Evolutionary conservation across 2,888 invertebrate species (phyloP).

Genomic region (Linyphia triangularis): DNA sequence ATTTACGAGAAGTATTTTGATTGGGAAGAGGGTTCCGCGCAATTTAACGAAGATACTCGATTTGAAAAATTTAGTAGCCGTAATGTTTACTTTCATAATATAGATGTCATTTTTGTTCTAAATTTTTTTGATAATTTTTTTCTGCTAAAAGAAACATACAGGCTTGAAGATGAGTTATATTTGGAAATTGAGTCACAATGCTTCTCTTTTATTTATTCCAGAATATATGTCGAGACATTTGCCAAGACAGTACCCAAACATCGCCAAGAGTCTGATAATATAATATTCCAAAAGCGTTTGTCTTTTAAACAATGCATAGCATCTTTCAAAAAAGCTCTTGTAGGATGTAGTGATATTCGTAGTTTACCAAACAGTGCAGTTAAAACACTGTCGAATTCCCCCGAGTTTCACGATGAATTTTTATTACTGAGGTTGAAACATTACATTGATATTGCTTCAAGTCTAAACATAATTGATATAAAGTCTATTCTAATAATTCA

Average conservation of each 20-base stretch:
- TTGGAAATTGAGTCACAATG: constrained; percentile 29
- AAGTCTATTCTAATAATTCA: constrained; percentile 39
- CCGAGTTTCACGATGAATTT: constrained; percentile 15
- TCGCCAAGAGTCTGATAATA: too few relatives aligned
- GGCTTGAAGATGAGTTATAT: neutral
- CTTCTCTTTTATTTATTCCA: constrained; percentile 17
- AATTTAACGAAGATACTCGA: too few relatives aligned
- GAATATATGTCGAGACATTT: neutral
- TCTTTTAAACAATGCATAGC: neutral
- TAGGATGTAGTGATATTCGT: neutral
- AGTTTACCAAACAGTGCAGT: constrained; percentile 12
- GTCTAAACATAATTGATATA: neutral
- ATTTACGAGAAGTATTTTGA: constrained; percentile 6
- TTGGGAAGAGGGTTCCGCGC: neutral
- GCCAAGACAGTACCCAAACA: neutral
- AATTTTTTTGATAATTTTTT: constrained; percentile 43
- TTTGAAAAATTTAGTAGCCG: neutral
- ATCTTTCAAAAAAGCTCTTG: constrained; percentile 1
- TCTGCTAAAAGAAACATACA: constrained; percentile 18
- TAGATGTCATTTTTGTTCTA: constrained; percentile 21
- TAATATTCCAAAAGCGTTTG: constrained; percentile 19
- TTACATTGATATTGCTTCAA: constrained; percentile 19
- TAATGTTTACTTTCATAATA: constrained; percentile 27
- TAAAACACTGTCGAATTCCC: constrained; percentile 8
- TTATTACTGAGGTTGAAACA: constrained; percentile 14